phyloP scores from a whole-genome alignment of 2,113 vertebrate genomes.

The Chlorodrepanis virens region DNA sequence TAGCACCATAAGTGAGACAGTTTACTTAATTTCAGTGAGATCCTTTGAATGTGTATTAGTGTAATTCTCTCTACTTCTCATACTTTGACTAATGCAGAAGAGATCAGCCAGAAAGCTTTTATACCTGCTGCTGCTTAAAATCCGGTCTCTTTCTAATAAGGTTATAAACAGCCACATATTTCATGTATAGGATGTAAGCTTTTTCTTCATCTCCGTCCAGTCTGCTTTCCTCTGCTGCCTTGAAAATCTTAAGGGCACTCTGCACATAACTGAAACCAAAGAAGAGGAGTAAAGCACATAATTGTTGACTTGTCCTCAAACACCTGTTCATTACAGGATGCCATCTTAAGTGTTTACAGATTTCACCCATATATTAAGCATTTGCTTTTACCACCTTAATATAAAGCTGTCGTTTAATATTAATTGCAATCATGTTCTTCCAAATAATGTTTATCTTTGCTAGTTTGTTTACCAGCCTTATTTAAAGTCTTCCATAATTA shows the following conservation, averaged over 20 bases:
- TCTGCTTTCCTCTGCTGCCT: conserved; percentile 91
- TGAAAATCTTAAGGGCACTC: conserved; percentile 95
- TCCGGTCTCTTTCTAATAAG: conserved; percentile 92
- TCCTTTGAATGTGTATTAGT: background rate
- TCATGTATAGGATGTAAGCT: conserved; percentile 97
- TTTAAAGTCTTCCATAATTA: background rate
- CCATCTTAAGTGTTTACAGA: background rate
- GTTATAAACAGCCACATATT: conserved; percentile 91
- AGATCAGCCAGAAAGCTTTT: conserved; percentile 3
- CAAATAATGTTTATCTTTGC: background rate
- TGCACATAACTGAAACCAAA: conserved; percentile 85
- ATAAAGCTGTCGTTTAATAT: background rate
- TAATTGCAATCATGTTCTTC: background rate
- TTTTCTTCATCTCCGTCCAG: conserved; percentile 95
- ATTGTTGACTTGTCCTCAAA: background rate
- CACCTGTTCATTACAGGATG: background rate
- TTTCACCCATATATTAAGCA: background rate
- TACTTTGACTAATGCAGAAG: background rate
- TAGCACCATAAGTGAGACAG: background rate
- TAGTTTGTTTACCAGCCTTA: background rate
- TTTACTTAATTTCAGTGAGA: background rate
- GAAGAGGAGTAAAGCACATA: background rate
- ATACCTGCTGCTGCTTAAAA: conserved; percentile 94
- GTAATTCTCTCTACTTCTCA: background rate
- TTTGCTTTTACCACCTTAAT: background rate